These are phyloP conservation scores for Drosophila seguyi DNA, from an alignment of 1,140 invertebrate genomes.

Conservation along the genomic window DNA sequence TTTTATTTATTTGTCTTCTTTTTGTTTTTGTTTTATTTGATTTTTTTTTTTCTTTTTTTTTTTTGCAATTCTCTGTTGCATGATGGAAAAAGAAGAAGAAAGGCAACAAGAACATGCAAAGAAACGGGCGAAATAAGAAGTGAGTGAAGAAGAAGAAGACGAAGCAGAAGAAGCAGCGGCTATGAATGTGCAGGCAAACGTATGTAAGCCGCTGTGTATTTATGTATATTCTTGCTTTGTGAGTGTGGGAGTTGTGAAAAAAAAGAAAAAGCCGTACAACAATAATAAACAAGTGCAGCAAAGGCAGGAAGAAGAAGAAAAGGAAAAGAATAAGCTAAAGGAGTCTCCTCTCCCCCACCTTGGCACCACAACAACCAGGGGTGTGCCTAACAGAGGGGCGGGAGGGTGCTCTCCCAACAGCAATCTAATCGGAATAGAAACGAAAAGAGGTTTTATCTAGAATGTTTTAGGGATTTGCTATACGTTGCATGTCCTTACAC, in stretches of 20 bases:
- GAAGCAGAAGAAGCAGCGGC: conserved; percentile 27
- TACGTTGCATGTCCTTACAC: background rate
- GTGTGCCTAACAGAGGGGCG: background rate
- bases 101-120: conserved; percentile 53
- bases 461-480: too few species aligned
- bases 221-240: conserved; percentile 1
- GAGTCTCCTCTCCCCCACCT: conserved; percentile 21
- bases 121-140: conserved; percentile 51
- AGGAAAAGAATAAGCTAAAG: conserved; percentile 31
- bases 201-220: conserved; percentile 17
- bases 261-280: conserved; percentile 19
- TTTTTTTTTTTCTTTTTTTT: conserved; percentile 44
- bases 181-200: conserved; percentile 53
- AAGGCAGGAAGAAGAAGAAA: conserved; percentile 42
- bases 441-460: background rate
- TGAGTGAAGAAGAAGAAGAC: conserved; percentile 34
- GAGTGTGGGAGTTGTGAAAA: conserved; percentile 25
- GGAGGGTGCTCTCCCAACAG: background rate
- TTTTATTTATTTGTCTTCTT: conserved; percentile 34
- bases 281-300: conserved; percentile 55
- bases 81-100: conserved; percentile 57
- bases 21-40: conserved; percentile 3
- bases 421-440: conserved; percentile 11
- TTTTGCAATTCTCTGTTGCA: conserved; percentile 55
- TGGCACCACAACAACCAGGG: conserved; percentile 27